Evolutionary conservation across 2,113 vertebrate species (phyloP).

Genomic region (Noturus placidus): DNA sequence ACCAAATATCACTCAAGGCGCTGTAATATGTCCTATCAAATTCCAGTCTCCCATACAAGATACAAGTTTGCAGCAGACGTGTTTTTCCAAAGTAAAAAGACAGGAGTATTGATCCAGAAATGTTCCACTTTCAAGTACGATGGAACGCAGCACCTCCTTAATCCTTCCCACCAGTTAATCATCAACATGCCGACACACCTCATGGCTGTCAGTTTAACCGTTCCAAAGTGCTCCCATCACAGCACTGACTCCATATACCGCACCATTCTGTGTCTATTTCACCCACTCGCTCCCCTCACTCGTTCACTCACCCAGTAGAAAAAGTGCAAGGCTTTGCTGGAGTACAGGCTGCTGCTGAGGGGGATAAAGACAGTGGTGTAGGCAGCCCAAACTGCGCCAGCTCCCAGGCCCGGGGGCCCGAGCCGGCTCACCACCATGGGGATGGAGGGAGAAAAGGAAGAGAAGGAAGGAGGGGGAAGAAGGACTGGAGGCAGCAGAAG

Average conservation of each 20-base stretch:
- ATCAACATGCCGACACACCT: slow-evolving; percentile 26
- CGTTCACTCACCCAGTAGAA: slow-evolving; percentile 75
- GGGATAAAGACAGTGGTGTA: slow-evolving; percentile 79
- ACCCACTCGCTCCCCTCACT: background rate
- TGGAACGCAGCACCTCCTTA: background rate
- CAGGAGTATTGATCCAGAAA: background rate
- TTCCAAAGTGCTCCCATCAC: background rate
- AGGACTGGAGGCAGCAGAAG: background rate
- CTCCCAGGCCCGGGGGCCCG: slow-evolving; percentile 67
- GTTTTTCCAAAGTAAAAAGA: background rate
- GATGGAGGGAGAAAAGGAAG: slow-evolving; percentile 50
- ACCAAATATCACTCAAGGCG: background rate
- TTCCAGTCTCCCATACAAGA: background rate
- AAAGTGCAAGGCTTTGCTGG: slow-evolving; percentile 76
- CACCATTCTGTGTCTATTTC: background rate
- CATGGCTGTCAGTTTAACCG: background rate
- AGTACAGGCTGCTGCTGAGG: slow-evolving; percentile 75
- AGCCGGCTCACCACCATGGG: slow-evolving; percentile 69
- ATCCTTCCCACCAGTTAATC: background rate
- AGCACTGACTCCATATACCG: background rate
- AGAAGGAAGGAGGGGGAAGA: slow-evolving; percentile 53
- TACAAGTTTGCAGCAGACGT: background rate
- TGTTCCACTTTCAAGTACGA: background rate
- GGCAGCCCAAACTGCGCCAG: slow-evolving; percentile 68
- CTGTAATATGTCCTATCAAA: background rate